A percentile compares a stretch with the other conserved stretches of the same genome.
Evolutionary conservation across 2,113 vertebrate species (phyloP).

Genomic region (Datnioides undecimradiatus): DNA sequence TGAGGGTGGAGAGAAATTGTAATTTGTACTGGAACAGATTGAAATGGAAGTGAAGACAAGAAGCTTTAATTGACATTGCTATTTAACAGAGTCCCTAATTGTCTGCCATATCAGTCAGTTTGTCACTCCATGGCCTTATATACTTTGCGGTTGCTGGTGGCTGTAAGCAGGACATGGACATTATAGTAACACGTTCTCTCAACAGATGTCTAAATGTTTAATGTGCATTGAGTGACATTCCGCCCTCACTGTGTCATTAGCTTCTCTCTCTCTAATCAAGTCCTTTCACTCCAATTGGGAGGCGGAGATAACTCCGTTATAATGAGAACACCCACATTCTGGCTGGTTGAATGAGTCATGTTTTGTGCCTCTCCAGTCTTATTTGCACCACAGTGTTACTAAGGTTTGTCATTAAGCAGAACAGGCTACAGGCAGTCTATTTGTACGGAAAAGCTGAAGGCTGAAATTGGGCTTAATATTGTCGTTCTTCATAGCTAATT

Average conservation of each 20-base stretch:
- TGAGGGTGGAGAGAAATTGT: slow-evolving; percentile 50
- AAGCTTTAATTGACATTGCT: slow-evolving; percentile 60
- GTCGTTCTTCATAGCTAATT: slow-evolving; percentile 58
- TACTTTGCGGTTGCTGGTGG: slow-evolving; percentile 29
- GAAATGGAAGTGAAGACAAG: slow-evolving; percentile 50
- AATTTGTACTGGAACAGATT: slow-evolving; percentile 58
- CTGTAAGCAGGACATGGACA: slow-evolving; percentile 59
- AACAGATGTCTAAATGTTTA: slow-evolving; percentile 81
- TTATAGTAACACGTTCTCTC: slow-evolving; percentile 59
- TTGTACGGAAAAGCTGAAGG: slow-evolving; percentile 53
- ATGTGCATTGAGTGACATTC: slow-evolving; percentile 76
- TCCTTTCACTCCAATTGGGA: slow-evolving; percentile 66
- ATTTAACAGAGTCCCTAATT: slow-evolving; percentile 66
- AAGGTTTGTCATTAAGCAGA: slow-evolving; percentile 67
- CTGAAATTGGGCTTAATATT: slow-evolving; percentile 46
- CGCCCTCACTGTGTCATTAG: slow-evolving; percentile 76
- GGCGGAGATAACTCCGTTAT: slow-evolving; percentile 72
- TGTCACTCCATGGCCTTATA: slow-evolving; percentile 52
- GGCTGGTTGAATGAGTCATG: slow-evolving; percentile 60
- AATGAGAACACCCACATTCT: slow-evolving; percentile 76
- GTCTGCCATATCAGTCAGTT: slow-evolving; percentile 48
- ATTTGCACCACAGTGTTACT: slow-evolving; percentile 52
- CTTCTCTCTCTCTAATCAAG: slow-evolving; percentile 72
- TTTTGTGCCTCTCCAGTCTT: slow-evolving; percentile 53
- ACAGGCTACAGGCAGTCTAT: slow-evolving; percentile 37